Percentiles rank a stretch among this genome's conserved stretches.
Conservation (phyloP, 2,888 invertebrate species). For the Rambutsinella grinnellia region DNA sequence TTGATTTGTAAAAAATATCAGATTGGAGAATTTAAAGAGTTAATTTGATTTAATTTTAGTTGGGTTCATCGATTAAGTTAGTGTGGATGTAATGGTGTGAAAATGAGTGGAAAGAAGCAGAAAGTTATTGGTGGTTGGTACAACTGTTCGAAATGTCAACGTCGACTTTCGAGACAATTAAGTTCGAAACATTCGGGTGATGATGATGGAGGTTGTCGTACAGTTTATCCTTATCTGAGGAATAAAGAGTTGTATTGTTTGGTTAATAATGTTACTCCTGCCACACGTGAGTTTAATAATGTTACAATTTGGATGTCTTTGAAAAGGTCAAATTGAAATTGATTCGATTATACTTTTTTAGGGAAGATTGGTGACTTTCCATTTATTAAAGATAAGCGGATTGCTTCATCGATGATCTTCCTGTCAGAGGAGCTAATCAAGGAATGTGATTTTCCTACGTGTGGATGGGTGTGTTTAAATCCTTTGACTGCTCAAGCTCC, state of each 20-base stretch:
- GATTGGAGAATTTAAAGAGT: too few relatives aligned
- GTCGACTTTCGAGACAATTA: constrained; percentile 43
- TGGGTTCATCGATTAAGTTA: too few relatives aligned
- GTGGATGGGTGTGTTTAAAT: constrained; percentile 56
- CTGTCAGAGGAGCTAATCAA: constrained; percentile 59
- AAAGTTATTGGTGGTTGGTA: constrained; percentile 47
- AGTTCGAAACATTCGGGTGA: constrained; percentile 56
- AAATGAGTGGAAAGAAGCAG: constrained; percentile 59
- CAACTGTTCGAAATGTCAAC: constrained; percentile 57
- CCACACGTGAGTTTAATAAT: constrained; percentile 47
- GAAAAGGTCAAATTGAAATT: neutral
- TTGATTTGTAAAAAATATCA: too few relatives aligned
- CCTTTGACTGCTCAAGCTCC: constrained; percentile 6
- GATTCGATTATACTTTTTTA: constrained; percentile 20
- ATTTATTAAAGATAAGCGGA: constrained; percentile 51
- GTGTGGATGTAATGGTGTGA: too few relatives aligned
- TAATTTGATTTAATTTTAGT: too few relatives aligned
- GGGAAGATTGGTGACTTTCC: constrained; percentile 57
- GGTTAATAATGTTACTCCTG: constrained; percentile 38
- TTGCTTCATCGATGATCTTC: constrained; percentile 56
- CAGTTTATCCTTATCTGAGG: constrained; percentile 54
- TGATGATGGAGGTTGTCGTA: constrained; percentile 38
- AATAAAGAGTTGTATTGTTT: constrained; percentile 23
- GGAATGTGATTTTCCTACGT: constrained; percentile 59
- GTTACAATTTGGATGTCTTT: constrained; percentile 5